Percentiles rank a stretch among this genome's conserved stretches.
These are phyloP conservation scores for Cantharis lateralis DNA, from an alignment of 2,888 invertebrate genomes.

Conservation along the genomic window DNA sequence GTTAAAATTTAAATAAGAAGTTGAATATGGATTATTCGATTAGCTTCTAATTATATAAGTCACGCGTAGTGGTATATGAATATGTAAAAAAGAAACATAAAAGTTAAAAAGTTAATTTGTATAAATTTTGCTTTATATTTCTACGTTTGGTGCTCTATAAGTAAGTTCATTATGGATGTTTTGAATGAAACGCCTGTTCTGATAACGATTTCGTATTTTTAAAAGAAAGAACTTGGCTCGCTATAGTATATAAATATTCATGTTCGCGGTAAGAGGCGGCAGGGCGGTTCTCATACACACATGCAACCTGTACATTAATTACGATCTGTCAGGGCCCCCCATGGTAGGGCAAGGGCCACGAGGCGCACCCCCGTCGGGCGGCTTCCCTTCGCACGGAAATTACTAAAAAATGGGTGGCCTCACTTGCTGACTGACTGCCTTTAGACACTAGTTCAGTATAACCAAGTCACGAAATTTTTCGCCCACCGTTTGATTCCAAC, in stretches of 20 bases:
- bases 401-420: constrained; percentile 50
- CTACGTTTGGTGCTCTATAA: not conserved
- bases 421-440: constrained; percentile 34
- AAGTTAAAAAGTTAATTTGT: not conserved
- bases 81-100: not conserved
- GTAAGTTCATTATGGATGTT: constrained; percentile 25
- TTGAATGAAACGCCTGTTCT: constrained; percentile 25
- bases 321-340: constrained; percentile 47
- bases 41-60: not conserved
- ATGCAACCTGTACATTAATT: constrained; percentile 54
- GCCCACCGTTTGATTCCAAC: constrained; percentile 25
- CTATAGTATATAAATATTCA: constrained; percentile 38
- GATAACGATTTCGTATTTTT: constrained; percentile 31
- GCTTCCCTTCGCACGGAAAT: constrained; percentile 47
- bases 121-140: not conserved
- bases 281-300: constrained; percentile 46
- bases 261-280: constrained; percentile 40
- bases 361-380: constrained; percentile 39
- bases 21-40: constrained; percentile 11
- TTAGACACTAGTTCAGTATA: constrained; percentile 25
- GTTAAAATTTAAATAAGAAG: not conserved
- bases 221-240: constrained; percentile 27
- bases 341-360: constrained; percentile 43
- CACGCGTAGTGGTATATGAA: not conserved
- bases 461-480: constrained; percentile 27